Evolutionary conservation across 2,113 vertebrate species (phyloP).

Genomic region (Oreochromis spilurus): DNA sequence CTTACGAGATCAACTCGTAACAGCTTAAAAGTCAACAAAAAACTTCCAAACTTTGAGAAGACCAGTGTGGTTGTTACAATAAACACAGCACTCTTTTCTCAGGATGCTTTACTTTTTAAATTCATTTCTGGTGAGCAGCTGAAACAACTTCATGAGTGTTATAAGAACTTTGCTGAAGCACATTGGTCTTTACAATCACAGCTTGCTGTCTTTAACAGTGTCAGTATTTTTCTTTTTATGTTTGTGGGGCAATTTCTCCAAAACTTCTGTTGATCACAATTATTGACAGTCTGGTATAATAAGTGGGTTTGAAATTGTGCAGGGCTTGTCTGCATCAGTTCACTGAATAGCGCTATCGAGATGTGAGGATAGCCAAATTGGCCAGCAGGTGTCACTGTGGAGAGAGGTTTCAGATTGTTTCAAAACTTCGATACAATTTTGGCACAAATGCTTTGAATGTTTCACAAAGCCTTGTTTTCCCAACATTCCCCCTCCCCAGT

Average conservation of each 20-base stretch:
- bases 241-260: neutral
- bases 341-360: neutral
- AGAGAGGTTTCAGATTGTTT: neutral
- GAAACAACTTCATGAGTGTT: neutral
- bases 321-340: neutral
- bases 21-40: neutral
- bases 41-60: neutral
- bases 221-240: neutral
- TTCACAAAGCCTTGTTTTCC: neutral
- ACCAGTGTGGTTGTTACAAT: neutral
- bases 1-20: neutral
- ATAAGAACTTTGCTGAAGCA: accelerated
- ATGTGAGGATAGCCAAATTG: accelerated
- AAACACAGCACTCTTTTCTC: neutral
- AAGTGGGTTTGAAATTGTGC: neutral
- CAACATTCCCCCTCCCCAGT: neutral
- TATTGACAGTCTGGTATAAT: neutral
- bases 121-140: neutral
- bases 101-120: neutral
- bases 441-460: neutral
- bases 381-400: neutral
- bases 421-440: neutral
- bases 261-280: neutral
- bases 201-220: neutral
- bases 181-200: neutral